Conservation (phyloP, 2,113 vertebrate species). For the Orcinus orca region DNA sequence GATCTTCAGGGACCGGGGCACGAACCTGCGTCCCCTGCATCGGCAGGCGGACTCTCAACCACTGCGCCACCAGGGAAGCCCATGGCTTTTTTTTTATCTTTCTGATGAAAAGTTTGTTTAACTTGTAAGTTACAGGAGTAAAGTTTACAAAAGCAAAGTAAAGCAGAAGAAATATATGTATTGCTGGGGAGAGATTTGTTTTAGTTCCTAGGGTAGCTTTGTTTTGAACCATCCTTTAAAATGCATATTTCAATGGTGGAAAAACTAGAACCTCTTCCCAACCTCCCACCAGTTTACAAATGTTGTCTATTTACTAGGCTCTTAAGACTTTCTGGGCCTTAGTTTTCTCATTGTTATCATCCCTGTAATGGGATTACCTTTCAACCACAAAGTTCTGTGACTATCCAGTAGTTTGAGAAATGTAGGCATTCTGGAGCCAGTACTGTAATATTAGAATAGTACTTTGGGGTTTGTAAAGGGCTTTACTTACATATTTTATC, state of each 20-base stretch:
- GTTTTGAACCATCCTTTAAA: not conserved
- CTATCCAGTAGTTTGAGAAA: conserved; percentile 16
- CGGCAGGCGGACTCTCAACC: no score
- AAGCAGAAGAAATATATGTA: not conserved
- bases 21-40: no score
- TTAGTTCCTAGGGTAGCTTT: not conserved
- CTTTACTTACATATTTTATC: not conserved
- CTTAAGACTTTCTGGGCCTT: not conserved
- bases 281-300: not conserved
- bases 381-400: not conserved
- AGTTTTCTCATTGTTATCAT: conserved; percentile 18
- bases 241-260: not conserved
- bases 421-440: not conserved
- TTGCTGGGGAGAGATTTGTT: not conserved
- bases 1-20: no score
- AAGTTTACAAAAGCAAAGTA: conserved; percentile 42
- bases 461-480: not conserved
- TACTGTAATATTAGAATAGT: not conserved
- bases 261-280: not conserved
- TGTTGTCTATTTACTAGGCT: not conserved
- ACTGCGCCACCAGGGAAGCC: no score
- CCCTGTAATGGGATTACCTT: conserved; percentile 22
- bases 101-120: conserved; percentile 31
- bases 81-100: conserved; percentile 49
- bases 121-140: not conserved